Conservation (phyloP, 2,113 vertebrate genomes). For the Carassius carassius region DNA sequence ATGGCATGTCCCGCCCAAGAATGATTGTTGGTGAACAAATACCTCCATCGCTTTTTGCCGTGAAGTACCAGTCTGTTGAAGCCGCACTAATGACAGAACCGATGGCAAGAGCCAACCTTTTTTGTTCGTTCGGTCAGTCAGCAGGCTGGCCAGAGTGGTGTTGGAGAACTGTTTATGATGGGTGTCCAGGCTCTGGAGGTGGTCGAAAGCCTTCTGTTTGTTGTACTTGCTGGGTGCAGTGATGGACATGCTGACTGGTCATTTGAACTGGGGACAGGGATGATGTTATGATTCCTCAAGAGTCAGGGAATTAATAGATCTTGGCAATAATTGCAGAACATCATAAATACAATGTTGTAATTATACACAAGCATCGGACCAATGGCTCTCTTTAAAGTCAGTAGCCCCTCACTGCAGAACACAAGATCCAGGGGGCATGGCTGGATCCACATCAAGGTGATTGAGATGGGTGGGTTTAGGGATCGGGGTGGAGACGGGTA, state of each 20-base stretch:
- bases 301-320: conserved; percentile 53
- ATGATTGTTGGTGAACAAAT: conserved; percentile 36
- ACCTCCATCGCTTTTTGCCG: conserved; percentile 46
- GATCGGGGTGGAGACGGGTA: too few relatives aligned
- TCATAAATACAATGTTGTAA: conserved; percentile 34
- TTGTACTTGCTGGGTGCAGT: conserved; percentile 45
- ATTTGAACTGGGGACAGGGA: conserved; percentile 37
- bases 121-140: conserved; percentile 54
- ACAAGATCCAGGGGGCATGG: too few relatives aligned
- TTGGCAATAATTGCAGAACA: conserved; percentile 56
- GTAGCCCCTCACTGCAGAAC: too few relatives aligned
- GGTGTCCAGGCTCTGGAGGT: conserved; percentile 1
- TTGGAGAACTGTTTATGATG: conserved; percentile 18
- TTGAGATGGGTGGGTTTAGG: too few relatives aligned
- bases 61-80: conserved; percentile 71
- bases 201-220: conserved; percentile 54
- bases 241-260: conserved; percentile 60
- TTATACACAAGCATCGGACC: background rate
- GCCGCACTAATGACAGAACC: conserved; percentile 60
- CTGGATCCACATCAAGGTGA: too few relatives aligned
- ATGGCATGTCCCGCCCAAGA: conserved; percentile 43
- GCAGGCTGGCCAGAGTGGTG: conserved; percentile 41
- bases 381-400: background rate
- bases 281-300: conserved; percentile 20
- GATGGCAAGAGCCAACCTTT: conserved; percentile 31